A percentile compares a stretch with the other conserved stretches of the same genome.
phyloP scores from a whole-genome alignment of 1,140 invertebrate species.

The Drosophila teissieri region DNA sequence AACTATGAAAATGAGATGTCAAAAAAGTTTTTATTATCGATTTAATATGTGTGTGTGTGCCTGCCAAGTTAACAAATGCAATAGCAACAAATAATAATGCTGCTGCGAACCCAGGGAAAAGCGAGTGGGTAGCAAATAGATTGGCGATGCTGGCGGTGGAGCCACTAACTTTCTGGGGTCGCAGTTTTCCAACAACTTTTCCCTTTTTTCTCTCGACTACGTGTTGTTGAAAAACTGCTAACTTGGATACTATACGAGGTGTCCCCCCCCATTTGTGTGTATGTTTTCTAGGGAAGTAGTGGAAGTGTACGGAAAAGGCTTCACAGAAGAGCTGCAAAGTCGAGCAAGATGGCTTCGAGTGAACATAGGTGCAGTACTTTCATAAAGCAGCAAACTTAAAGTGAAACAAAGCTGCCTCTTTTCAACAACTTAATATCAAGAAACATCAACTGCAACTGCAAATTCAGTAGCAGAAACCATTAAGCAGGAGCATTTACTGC shows the following conservation, averaged over 20 bases:
- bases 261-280: conserved; percentile 13
- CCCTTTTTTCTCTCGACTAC: conserved; percentile 19
- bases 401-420: neutral
- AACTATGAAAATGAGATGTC: conserved; percentile 83
- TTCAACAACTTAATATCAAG: no score
- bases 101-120: conserved; percentile 21
- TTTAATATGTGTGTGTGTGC: conserved; percentile 46
- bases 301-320: neutral
- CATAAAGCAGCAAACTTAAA: neutral
- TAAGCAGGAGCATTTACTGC: no score
- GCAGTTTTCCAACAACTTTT: conserved; percentile 46
- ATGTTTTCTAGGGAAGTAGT: neutral
- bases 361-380: neutral
- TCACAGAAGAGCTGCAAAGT: neutral
- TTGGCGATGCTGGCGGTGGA: conserved; percentile 50
- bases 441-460: no score
- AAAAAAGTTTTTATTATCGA: conserved; percentile 84
- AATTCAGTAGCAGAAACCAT: no score
- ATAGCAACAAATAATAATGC: conserved; percentile 65
- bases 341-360: neutral
- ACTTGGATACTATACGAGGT: conserved; percentile 52
- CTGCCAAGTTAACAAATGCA: conserved; percentile 57
- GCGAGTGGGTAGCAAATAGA: conserved; percentile 59
- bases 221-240: conserved; percentile 58
- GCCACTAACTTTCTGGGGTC: conserved; percentile 53